phyloP scores from a whole-genome alignment of 2,113 vertebrate species.

The Mellivora capensis region DNA sequence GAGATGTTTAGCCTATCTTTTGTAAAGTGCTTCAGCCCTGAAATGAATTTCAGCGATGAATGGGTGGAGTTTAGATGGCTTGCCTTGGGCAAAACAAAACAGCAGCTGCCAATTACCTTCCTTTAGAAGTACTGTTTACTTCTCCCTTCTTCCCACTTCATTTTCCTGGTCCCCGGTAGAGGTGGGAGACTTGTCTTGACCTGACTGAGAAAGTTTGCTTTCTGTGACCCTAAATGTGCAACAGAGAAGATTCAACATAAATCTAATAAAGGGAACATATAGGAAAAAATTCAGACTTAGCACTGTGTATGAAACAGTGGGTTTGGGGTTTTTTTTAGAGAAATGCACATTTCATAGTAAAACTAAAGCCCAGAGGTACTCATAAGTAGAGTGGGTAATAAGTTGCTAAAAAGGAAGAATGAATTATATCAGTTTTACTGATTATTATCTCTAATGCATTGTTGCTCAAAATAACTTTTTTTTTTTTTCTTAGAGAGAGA shows the following conservation, averaged over 20 bases:
- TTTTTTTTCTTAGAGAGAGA: too few species aligned
- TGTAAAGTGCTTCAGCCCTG: not conserved
- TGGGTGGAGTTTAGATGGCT: not conserved
- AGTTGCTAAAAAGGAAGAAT: not conserved
- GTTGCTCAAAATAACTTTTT: constrained; percentile 14
- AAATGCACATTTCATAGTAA: not conserved
- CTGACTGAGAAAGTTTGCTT: not conserved
- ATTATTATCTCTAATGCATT: constrained; percentile 13
- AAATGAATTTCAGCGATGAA: not conserved
- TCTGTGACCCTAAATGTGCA: not conserved
- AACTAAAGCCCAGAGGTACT: not conserved
- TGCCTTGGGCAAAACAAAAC: not conserved
- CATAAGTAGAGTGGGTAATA: not conserved
- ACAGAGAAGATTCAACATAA: not conserved
- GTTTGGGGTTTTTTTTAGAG: not conserved
- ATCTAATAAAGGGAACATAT: not conserved
- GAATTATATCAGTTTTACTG: not conserved
- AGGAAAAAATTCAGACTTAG: not conserved
- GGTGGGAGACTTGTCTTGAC: not conserved
- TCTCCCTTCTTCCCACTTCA: not conserved
- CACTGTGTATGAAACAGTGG: not conserved
- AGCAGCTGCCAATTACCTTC: not conserved
- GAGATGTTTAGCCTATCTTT: not conserved
- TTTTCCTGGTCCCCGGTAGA: not conserved
- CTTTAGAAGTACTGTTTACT: not conserved